These are phyloP conservation scores for Ridgeia piscesae DNA, from an alignment of 1,140 invertebrate genomes.

Conservation along the genomic window DNA sequence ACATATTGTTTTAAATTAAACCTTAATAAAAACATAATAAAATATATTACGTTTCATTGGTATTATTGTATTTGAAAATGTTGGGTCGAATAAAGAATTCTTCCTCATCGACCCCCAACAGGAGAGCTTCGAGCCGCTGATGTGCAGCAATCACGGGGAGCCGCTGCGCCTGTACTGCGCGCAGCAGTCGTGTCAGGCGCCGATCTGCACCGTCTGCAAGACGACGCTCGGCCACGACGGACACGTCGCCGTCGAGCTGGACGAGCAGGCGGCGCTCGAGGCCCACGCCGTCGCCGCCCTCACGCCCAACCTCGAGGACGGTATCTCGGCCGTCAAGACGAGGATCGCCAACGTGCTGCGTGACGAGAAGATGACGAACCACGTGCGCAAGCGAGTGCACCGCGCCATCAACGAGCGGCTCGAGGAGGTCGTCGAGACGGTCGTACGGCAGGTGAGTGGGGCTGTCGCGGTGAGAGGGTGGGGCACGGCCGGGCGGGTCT, in stretches of 20 bases:
- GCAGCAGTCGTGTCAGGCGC: slow-evolving; percentile 24
- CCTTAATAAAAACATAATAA: no score
- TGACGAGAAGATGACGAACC: slow-evolving; percentile 30
- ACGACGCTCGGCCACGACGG: slow-evolving; percentile 28
- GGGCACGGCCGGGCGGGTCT: no score
- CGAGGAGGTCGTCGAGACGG: slow-evolving; percentile 26
- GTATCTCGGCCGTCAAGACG: slow-evolving; percentile 12
- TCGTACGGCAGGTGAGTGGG: slow-evolving; percentile 1
- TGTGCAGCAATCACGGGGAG: slow-evolving; percentile 32
- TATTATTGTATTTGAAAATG: no score
- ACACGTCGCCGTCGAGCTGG: slow-evolving; percentile 27
- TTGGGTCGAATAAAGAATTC: no score
- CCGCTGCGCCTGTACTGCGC: slow-evolving; percentile 27
- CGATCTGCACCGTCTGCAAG: slow-evolving; percentile 33
- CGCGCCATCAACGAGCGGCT: slow-evolving; percentile 28
- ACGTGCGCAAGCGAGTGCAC: slow-evolving; percentile 28
- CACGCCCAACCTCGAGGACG: slow-evolving; percentile 2
- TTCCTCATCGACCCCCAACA: slow-evolving; percentile 21
- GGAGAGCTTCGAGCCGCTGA: slow-evolving; percentile 31
- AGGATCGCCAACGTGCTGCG: slow-evolving; percentile 22
- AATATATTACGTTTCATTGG: no score
- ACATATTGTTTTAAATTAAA: no score
- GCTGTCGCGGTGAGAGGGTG: not conserved
- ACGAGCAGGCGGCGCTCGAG: slow-evolving; percentile 23
- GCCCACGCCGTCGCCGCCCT: slow-evolving; percentile 14